phyloP scores from a whole-genome alignment of 2,797 vertebrate genomes.

The Kryptolebias ocellatus region DNA sequence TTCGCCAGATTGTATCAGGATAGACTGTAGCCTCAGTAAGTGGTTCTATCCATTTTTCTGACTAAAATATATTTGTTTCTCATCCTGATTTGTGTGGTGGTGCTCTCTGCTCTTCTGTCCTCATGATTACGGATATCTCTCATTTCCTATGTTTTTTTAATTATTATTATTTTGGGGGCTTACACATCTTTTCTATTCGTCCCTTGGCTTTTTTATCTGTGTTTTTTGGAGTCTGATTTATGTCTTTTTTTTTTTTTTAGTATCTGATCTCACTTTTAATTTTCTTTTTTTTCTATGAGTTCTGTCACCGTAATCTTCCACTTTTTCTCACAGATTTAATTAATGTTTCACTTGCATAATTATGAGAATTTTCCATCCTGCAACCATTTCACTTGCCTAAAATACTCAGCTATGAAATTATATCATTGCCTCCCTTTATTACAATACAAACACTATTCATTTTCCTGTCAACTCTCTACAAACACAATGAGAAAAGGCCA shows the following conservation, averaged over 20 bases:
- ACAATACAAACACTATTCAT: constrained; percentile 34
- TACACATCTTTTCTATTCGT: neutral
- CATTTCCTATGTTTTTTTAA: neutral
- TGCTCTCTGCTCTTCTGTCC: constrained; percentile 46
- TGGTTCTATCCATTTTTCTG: constrained; percentile 80
- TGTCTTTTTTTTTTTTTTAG: neutral
- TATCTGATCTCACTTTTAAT: neutral
- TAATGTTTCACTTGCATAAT: constrained; percentile 41
- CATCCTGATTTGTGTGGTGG: constrained; percentile 61
- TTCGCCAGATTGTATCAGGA: constrained; percentile 96
- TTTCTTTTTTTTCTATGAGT: constrained; percentile 9
- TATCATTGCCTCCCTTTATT: constrained; percentile 32
- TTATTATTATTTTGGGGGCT: too few species aligned
- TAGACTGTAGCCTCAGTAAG: constrained; percentile 98
- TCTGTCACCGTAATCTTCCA: constrained; percentile 21
- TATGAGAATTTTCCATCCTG: constrained; percentile 25
- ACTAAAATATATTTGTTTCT: constrained; percentile 66
- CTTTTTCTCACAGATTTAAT: constrained; percentile 40
- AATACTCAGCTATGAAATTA: constrained; percentile 28
- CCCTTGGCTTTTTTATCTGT: neutral
- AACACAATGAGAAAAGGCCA: constrained; percentile 54
- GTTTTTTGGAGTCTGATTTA: neutral
- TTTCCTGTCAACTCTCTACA: constrained; percentile 48
- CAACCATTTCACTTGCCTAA: constrained; percentile 5
- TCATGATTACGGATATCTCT: constrained; percentile 25